phyloP scores from a whole-genome alignment of 2,888 invertebrate genomes.

The Margaritifera margaritifera region DNA sequence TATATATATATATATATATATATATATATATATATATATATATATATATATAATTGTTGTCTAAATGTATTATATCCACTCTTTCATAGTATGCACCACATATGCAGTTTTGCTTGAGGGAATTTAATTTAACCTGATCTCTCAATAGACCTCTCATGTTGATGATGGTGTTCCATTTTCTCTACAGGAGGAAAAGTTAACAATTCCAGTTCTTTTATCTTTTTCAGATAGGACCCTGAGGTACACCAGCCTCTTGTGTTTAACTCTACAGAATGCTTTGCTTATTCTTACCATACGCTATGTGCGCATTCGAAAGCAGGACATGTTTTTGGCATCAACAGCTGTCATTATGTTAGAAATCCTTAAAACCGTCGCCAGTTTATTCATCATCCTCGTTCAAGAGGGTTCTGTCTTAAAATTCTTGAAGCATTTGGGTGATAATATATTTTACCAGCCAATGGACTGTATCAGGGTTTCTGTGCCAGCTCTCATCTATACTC shows the following conservation, averaged over 20 bases:
- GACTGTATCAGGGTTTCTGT: conserved; percentile 82
- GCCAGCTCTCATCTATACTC: conserved; percentile 93
- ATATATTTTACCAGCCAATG: conserved; percentile 78
- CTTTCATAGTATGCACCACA: no score
- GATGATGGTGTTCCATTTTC: no score
- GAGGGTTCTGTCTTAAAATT: conserved; percentile 42
- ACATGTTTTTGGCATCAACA: conserved; percentile 93
- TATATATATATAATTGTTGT: no score
- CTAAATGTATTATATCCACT: no score
- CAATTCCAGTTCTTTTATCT: no score
- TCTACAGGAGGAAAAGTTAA: no score
- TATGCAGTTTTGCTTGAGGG: no score
- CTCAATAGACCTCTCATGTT: no score
- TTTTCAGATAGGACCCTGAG: conserved; percentile 75
- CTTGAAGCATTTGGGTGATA: conserved; percentile 59
- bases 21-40: no score
- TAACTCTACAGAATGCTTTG: conserved; percentile 97
- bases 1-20: no score
- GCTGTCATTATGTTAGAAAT: conserved; percentile 95
- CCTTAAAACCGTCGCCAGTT: conserved; percentile 87
- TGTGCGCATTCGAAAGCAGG: conserved; percentile 87
- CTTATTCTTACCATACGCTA: conserved; percentile 97
- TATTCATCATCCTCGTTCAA: conserved; percentile 78
- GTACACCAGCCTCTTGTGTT: conserved; percentile 82
- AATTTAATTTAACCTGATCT: no score